phyloP scores from a whole-genome alignment of 2,113 vertebrate species.

The Mesocricetus auratus region DNA sequence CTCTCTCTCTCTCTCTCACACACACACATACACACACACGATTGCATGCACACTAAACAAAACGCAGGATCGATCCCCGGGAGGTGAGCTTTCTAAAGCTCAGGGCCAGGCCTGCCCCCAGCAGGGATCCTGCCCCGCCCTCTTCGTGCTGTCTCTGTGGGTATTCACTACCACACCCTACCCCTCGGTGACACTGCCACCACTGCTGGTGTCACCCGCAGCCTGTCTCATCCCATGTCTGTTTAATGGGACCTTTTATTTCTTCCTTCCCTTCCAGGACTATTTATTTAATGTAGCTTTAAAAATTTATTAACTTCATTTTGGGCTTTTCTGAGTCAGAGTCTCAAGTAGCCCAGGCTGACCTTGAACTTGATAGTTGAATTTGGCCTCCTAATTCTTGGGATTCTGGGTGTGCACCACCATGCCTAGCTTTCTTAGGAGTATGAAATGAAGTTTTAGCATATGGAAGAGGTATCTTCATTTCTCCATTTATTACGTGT shows the following conservation, averaged over 20 bases:
- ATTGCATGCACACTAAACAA: not conserved
- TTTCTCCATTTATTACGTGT: not conserved
- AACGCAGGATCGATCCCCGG: not conserved
- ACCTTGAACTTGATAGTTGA: not conserved
- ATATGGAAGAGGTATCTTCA: not conserved
- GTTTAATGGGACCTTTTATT: not conserved
- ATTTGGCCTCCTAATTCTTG: not conserved
- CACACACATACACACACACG: too few species aligned
- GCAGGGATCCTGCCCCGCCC: not conserved
- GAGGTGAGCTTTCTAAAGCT: not conserved
- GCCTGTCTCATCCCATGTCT: not conserved
- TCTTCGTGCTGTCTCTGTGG: too few species aligned
- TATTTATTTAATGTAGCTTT: not conserved
- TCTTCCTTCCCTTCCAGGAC: not conserved
- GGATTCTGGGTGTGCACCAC: not conserved
- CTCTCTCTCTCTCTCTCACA: too few species aligned
- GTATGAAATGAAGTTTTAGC: not conserved
- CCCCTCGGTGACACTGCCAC: not conserved
- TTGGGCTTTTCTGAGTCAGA: not conserved
- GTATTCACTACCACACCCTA: accelerated
- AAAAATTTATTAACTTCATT: not conserved
- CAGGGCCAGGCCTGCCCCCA: not conserved
- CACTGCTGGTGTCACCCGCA: not conserved
- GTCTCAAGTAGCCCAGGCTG: not conserved
- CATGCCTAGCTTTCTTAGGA: not conserved